These are phyloP conservation scores for Ammospiza nelsoni DNA, from an alignment of 2,113 vertebrate species.

Conservation along the genomic window DNA sequence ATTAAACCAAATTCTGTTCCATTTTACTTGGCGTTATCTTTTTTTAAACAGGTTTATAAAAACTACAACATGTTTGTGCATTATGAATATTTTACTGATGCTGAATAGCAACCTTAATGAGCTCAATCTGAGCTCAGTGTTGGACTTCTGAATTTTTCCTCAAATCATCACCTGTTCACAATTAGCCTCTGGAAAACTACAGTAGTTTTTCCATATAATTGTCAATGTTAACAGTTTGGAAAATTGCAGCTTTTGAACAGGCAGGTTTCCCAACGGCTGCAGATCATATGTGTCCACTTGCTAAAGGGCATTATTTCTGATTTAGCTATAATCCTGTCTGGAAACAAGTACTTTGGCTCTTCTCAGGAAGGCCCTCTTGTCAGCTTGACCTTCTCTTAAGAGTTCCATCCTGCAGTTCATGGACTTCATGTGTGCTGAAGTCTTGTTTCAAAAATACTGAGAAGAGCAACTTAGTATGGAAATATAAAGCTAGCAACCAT, in stretches of 20 bases:
- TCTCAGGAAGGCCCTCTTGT: background rate
- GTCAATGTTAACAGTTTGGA: conserved; percentile 16
- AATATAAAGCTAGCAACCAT: background rate
- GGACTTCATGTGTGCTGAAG: background rate
- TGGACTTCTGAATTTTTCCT: conserved; percentile 64
- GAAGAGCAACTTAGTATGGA: background rate
- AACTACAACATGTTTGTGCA: conserved; percentile 49
- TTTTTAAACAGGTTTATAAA: conserved; percentile 47
- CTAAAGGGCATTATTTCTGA: conserved; percentile 19
- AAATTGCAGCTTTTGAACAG: conserved; percentile 35
- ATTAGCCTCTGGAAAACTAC: conserved; percentile 60
- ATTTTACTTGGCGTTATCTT: conserved; percentile 37
- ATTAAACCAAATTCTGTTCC: conserved; percentile 14
- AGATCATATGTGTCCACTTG: background rate
- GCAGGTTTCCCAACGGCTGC: background rate
- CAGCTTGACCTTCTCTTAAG: conserved; percentile 19
- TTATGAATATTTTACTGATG: conserved; percentile 66
- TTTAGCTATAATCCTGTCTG: background rate
- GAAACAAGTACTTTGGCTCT: background rate
- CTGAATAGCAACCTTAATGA: conserved; percentile 66
- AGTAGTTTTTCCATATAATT: background rate
- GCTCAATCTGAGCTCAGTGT: conserved; percentile 60
- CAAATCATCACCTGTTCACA: conserved; percentile 69
- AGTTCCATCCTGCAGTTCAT: background rate
- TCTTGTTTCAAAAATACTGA: background rate